Evolutionary conservation across 2,113 vertebrate genomes (phyloP), one percentile per base, ranked within the genome.

Genomic region (Pomatostomus ruficeps): DNA sequence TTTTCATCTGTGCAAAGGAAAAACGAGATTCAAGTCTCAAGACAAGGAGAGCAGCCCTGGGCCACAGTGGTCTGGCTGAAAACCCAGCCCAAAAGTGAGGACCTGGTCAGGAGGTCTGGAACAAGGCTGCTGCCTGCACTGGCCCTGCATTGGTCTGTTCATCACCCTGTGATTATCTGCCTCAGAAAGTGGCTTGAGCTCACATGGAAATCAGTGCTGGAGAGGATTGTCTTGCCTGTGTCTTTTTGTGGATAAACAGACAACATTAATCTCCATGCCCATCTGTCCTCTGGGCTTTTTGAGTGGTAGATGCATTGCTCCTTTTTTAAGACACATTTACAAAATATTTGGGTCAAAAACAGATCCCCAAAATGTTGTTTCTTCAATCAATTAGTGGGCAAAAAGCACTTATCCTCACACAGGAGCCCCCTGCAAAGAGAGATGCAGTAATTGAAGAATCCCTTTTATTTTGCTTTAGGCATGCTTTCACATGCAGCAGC

Each of bases 61-160:
- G 42, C 74, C 45, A 29, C 62, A 68, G 58, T 79, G 93, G n/a
- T 51, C 55, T 14, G 33, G 81, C 74, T 95, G 94, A 88, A 84
- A 71, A 87, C 65, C 55, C 80, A 70, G 73, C 12, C 1, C 20
- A 93, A 86, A 65, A 63, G 25, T 6, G 9, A 83, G 77, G 80
- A 43, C 43, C 18, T 1, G 2, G 15, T 45, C 25, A 51, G 51
- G 12, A 52, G 10, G 6, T 24, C 49, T 4, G 2, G 74, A 46
- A 28, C 11, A 45, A 11, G 17, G 11, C 2, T 67, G 25, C 28
- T 45, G 31, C 45, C 78, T 72, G 49, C 40, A 9, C 12, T 79
- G 85, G 45, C 54, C 38, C 49, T 33, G 38, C 33, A 16, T 26
- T n/a, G 0, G 28, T 43, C 75, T 83, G 21, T 14, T 46, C 57